A percentile compares a stretch with the other conserved stretches of the same genome.
phyloP scores from a whole-genome alignment of 2,113 vertebrate genomes.

The Carollia perspicillata region DNA sequence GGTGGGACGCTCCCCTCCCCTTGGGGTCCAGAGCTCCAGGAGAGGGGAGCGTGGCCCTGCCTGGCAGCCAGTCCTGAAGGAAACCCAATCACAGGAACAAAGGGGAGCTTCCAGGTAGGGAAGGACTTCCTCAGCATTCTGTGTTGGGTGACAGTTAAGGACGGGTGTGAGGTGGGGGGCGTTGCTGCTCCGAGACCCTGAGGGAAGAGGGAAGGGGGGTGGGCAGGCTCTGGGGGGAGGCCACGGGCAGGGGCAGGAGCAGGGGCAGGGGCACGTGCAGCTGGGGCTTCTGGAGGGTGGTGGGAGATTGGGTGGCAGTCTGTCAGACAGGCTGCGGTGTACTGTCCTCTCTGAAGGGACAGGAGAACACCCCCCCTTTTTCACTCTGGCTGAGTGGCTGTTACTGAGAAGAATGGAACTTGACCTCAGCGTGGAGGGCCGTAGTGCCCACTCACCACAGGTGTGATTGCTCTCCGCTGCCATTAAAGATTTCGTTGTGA shows the following conservation, averaged over 20 bases:
- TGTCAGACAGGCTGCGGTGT: not conserved
- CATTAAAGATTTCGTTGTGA: not conserved
- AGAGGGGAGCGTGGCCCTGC: not conserved
- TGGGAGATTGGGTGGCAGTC: not conserved
- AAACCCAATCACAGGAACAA: not conserved
- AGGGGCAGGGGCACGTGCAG: not conserved
- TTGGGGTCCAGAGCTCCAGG: not conserved
- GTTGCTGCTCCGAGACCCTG: not conserved
- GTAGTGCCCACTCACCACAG: not conserved
- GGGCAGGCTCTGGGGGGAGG: not conserved
- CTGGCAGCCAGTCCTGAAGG: not conserved
- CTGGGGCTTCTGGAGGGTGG: not conserved
- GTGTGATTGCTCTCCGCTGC: not conserved
- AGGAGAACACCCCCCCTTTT: fast-evolving
- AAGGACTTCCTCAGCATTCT: not conserved
- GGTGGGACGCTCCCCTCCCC: not conserved
- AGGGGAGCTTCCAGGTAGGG: not conserved
- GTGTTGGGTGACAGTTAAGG: not conserved
- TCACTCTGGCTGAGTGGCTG: not conserved
- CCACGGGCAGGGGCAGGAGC: not conserved
- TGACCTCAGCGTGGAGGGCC: not conserved
- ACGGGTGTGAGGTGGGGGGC: too few species aligned
- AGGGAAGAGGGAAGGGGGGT: not conserved
- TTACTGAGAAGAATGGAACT: not conserved
- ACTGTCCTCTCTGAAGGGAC: not conserved